Conservation (phyloP, 2,797 vertebrate species). For the Platyrinchus mystaceus region DNA sequence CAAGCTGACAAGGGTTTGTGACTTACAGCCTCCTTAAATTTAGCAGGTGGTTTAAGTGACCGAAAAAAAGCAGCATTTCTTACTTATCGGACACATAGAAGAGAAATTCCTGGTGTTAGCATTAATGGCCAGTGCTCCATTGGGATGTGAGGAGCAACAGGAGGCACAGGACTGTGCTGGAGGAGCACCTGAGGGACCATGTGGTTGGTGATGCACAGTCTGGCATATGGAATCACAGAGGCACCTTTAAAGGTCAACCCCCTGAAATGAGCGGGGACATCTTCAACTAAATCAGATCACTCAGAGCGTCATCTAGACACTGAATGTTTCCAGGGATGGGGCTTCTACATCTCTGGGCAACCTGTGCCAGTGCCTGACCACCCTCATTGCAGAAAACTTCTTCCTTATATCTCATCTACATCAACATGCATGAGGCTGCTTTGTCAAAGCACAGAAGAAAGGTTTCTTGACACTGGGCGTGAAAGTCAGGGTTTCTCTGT, state of each 20-base stretch:
- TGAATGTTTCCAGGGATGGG: neutral
- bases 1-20: neutral
- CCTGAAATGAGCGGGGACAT: neutral
- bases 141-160: neutral
- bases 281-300: neutral
- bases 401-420: neutral
- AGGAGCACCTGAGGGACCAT: neutral
- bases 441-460: neutral
- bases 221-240: accelerated
- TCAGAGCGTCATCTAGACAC: accelerated
- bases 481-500: neutral
- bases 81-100: neutral
- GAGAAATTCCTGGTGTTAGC: neutral
- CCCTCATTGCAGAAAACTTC: neutral
- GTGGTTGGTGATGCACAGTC: accelerated
- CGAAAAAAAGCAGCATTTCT: neutral
- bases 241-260: neutral
- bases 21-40: neutral
- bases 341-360: neutral
- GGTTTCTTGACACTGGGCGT: neutral
- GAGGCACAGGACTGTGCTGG: neutral
- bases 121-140: accelerated
- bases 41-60: neutral
- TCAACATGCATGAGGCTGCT: neutral
- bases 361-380: neutral